phyloP scores from a whole-genome alignment of 2,888 invertebrate genomes.

The Saturnia pavonia region DNA sequence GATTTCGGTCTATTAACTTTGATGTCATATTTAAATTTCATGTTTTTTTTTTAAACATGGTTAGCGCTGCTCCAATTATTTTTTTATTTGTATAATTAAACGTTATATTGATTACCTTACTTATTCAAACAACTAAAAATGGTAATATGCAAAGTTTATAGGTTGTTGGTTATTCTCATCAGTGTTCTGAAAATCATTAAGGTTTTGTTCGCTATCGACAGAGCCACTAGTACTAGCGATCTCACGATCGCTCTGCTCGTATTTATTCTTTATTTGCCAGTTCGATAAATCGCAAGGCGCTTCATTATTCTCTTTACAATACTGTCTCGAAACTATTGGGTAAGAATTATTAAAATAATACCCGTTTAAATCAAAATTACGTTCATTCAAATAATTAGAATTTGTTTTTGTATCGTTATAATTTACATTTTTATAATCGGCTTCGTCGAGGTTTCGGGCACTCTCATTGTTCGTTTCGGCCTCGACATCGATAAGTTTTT shows the following conservation, averaged over 20 bases:
- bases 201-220: slow-evolving; percentile 44
- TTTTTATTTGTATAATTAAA: not conserved
- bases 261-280: slow-evolving; percentile 56
- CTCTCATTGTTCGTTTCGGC: slow-evolving; percentile 30
- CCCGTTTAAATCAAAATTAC: slow-evolving; percentile 30
- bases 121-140: slow-evolving; percentile 50
- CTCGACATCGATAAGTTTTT: slow-evolving; percentile 34
- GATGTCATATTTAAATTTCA: too few species aligned
- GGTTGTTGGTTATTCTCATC: slow-evolving; percentile 52
- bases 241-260: slow-evolving; percentile 39
- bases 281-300: slow-evolving; percentile 70
- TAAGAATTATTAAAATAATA: slow-evolving; percentile 36
- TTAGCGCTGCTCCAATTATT: too few species aligned
- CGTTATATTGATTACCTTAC: not conserved
- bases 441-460: slow-evolving; percentile 27
- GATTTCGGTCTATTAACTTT: too few species aligned
- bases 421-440: slow-evolving; percentile 22
- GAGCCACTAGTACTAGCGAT: slow-evolving; percentile 44
- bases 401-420: slow-evolving; percentile 14
- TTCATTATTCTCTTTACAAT: slow-evolving; percentile 50
- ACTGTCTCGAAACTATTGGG: slow-evolving; percentile 36
- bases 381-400: slow-evolving; percentile 26
- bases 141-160: slow-evolving; percentile 76
- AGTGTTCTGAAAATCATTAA: slow-evolving; percentile 36
- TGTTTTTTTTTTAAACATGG: too few species aligned